Conservation (phyloP, 2,888 invertebrate species). For the Drosophila paranaensis region DNA sequence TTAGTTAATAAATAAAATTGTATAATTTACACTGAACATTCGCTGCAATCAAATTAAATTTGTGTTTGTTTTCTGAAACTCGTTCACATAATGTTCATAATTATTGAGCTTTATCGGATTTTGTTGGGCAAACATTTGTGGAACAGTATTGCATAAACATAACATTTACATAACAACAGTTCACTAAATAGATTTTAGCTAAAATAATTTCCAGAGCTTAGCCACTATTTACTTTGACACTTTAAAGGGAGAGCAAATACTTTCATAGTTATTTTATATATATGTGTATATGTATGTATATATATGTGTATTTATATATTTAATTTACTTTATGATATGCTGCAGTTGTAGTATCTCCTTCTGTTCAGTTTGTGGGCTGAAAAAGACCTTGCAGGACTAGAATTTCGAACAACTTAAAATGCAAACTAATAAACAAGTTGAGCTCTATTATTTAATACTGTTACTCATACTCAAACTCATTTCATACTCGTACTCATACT, state of each 20-base stretch:
- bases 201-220: conserved; percentile 39
- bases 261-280: conserved; percentile 24
- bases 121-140: conserved; percentile 54
- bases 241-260: conserved; percentile 51
- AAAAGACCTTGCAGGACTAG: conserved; percentile 54
- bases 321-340: conserved; percentile 48
- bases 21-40: conserved; percentile 36
- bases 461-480: conserved; percentile 32
- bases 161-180: conserved; percentile 55
- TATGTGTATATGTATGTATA: not conserved
- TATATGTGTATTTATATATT: conserved; percentile 1
- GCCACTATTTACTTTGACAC: conserved; percentile 45
- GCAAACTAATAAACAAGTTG: conserved; percentile 42
- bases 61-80: conserved; percentile 17
- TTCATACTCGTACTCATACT: conserved; percentile 15
- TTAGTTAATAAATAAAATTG: conserved; percentile 31
- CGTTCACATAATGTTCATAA: conserved; percentile 27
- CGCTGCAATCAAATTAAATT: conserved; percentile 36
- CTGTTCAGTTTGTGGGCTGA: conserved; percentile 19
- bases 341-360: conserved; percentile 29
- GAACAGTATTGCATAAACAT: conserved; percentile 43
- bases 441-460: conserved; percentile 69
- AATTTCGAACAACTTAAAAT: conserved; percentile 44
- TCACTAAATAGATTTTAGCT: conserved; percentile 55
- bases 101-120: conserved; percentile 8